Percentiles rank a stretch among this genome's conserved stretches.
These are phyloP conservation scores for Drosophila prolongata DNA, from an alignment of 2,888 invertebrate species.

Conservation along the genomic window DNA sequence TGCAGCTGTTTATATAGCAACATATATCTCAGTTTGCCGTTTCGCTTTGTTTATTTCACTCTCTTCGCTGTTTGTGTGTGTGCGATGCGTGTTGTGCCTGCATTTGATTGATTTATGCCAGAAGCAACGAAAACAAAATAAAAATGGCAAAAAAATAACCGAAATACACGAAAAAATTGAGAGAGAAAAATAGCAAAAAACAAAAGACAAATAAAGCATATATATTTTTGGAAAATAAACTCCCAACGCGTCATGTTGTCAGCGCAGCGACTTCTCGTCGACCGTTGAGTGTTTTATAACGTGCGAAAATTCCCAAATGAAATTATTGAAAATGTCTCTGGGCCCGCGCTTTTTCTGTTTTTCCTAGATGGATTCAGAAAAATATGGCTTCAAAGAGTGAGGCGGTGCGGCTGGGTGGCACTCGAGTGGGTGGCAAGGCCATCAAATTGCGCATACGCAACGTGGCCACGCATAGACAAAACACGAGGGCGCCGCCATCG, in stretches of 20 bases:
- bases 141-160: slow-evolving; percentile 2
- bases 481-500: slow-evolving; percentile 19
- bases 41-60: slow-evolving; percentile 26
- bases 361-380: slow-evolving; percentile 33
- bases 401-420: neutral
- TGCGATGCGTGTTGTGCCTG: slow-evolving; percentile 70
- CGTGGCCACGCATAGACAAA: slow-evolving; percentile 64
- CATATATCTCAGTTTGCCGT: slow-evolving; percentile 22
- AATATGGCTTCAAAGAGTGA: slow-evolving; percentile 8
- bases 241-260: slow-evolving; percentile 64
- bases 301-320: slow-evolving; percentile 66
- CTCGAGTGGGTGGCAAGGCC: slow-evolving; percentile 28
- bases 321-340: slow-evolving; percentile 61
- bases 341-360: slow-evolving; percentile 3
- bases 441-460: slow-evolving; percentile 73
- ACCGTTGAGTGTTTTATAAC: slow-evolving; percentile 73
- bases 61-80: slow-evolving; percentile 35
- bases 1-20: slow-evolving; percentile 3
- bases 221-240: slow-evolving; percentile 61
- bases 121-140: slow-evolving; percentile 14
- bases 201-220: slow-evolving; percentile 4
- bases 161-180: slow-evolving; percentile 14
- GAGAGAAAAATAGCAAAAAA: slow-evolving; percentile 16
- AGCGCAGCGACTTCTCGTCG: slow-evolving; percentile 39
- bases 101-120: slow-evolving; percentile 76